Percentiles rank a stretch among this genome's conserved stretches.
These are phyloP conservation scores for Gobius niger DNA, from an alignment of 2,113 vertebrate species.

Conservation along the genomic window DNA sequence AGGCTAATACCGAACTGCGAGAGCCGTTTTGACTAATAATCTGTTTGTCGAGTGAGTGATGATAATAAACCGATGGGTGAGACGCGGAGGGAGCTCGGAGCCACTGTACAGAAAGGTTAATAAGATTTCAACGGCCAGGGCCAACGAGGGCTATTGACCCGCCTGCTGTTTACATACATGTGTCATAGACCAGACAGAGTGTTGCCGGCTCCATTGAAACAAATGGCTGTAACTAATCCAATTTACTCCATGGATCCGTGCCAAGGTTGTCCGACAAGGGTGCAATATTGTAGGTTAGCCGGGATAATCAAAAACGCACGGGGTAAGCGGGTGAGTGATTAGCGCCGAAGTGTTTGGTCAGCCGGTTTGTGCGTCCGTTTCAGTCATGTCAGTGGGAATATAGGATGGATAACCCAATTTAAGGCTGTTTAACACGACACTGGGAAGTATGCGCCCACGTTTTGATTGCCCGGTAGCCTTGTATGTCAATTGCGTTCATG, in stretches of 20 bases:
- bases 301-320: conserved; percentile 39
- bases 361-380: not conserved
- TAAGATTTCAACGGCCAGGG: conserved; percentile 17
- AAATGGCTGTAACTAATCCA: conserved; percentile 40
- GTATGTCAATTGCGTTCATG: too few relatives aligned
- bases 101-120: conserved; percentile 43
- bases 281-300: conserved; percentile 30
- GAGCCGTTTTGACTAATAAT: conserved; percentile 48
- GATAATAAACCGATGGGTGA: conserved; percentile 37
- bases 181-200: conserved; percentile 5
- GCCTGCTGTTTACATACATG: conserved; percentile 44
- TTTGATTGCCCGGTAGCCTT: too few relatives aligned
- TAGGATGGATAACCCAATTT: not conserved
- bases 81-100: conserved; percentile 9
- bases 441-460: not conserved
- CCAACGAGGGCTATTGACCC: conserved; percentile 49
- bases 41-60: conserved; percentile 50
- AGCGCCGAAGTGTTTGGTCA: conserved; percentile 31
- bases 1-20: conserved; percentile 53
- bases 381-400: not conserved
- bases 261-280: conserved; percentile 37
- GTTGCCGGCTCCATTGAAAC: not conserved
- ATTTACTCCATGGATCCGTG: conserved; percentile 50
- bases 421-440: not conserved
- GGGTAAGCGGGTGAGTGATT: conserved; percentile 41